phyloP scores from a whole-genome alignment of 2,113 vertebrate species.

The Spheniscus mendiculus region DNA sequence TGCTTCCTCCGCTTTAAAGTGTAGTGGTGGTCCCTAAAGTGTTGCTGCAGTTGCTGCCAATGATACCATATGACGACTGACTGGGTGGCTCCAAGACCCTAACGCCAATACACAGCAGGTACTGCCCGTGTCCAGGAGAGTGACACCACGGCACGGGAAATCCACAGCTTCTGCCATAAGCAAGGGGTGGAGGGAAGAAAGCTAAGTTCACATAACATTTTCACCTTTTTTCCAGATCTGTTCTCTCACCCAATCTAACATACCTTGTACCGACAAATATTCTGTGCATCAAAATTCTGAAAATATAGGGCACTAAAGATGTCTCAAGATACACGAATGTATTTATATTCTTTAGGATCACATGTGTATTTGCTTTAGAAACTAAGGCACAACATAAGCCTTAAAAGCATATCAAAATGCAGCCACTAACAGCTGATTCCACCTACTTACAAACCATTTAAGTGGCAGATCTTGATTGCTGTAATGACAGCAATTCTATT shows the following conservation, averaged over 20 bases:
- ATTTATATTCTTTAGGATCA: neutral
- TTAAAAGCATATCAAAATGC: neutral
- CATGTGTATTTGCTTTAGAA: neutral
- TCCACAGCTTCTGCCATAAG: neutral
- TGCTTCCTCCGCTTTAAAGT: neutral
- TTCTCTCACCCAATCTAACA: neutral
- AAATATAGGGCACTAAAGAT: neutral
- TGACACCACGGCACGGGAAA: neutral
- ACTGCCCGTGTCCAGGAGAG: neutral
- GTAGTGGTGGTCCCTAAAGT: neutral
- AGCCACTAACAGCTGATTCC: neutral
- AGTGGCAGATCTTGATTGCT: neutral
- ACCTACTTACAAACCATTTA: neutral
- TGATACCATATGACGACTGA: neutral
- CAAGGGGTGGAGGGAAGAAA: neutral
- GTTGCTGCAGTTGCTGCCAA: neutral
- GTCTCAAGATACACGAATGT: neutral
- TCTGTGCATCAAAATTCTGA: neutral
- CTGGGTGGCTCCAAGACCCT: neutral
- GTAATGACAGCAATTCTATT: neutral
- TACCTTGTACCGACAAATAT: neutral
- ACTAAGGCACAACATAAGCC: neutral
- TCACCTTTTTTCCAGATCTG: neutral
- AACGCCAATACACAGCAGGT: accelerated
- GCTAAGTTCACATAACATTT: neutral